Percentiles rank a stretch among this genome's conserved stretches.
Evolutionary conservation across 2,797 vertebrate genomes (phyloP).

Genomic region (Cheirogaleus major): DNA sequence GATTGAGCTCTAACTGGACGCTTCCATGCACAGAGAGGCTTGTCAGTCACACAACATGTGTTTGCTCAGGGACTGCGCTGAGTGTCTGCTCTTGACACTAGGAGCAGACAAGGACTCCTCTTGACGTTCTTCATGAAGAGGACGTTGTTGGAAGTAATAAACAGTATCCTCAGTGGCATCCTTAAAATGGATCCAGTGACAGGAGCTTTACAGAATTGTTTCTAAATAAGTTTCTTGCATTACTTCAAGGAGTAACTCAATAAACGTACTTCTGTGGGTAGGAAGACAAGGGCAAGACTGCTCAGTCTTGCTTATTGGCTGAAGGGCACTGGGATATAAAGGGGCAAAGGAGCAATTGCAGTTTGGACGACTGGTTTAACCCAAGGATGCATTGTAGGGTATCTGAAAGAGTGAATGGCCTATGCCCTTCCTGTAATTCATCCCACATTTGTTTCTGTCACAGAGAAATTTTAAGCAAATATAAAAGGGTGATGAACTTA

Average conservation of each 20-base stretch:
- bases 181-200: conserved; percentile 9
- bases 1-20: neutral
- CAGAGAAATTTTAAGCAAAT: conserved; percentile 24
- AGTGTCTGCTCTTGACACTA: neutral
- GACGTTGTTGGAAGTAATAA: conserved; percentile 11
- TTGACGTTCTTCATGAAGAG: conserved; percentile 15
- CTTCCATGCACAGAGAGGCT: neutral
- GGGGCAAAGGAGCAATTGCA: neutral
- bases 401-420: neutral
- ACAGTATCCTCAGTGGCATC: neutral
- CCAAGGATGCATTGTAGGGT: neutral
- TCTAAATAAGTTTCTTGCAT: neutral
- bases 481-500: neutral
- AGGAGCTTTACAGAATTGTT: neutral
- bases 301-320: neutral
- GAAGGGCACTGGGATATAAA: neutral
- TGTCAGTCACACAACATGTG: neutral
- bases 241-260: neutral
- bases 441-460: neutral
- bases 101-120: neutral
- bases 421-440: neutral
- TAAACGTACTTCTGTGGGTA: neutral
- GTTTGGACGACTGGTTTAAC: neutral
- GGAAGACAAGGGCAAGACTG: neutral
- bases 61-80: neutral